These are phyloP conservation scores for Xenopus laevis DNA, from an alignment of 2,113 vertebrate species.

Conservation along the genomic window DNA sequence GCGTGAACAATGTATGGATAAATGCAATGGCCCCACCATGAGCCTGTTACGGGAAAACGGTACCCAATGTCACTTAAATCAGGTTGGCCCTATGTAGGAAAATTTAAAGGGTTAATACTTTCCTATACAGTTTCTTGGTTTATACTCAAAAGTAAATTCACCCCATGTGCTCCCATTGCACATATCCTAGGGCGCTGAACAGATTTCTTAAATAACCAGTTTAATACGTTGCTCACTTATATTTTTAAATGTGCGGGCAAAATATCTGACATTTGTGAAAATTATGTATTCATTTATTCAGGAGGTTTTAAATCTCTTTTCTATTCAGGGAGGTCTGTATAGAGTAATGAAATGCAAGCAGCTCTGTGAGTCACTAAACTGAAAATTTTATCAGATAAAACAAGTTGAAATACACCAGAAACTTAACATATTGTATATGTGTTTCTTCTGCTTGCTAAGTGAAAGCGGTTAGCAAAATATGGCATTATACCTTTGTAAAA, in stretches of 20 bases:
- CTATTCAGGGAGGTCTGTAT: slow-evolving; percentile 32
- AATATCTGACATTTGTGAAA: slow-evolving; percentile 34
- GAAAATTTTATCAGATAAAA: slow-evolving; percentile 37
- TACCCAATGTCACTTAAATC: no score
- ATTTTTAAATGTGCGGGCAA: slow-evolving; percentile 33
- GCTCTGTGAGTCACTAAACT: slow-evolving; percentile 35
- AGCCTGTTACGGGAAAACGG: no score
- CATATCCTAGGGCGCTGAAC: slow-evolving; percentile 27
- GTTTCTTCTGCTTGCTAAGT: not conserved
- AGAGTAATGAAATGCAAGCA: slow-evolving; percentile 36
- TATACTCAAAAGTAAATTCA: slow-evolving; percentile 29
- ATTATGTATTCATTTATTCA: slow-evolving; percentile 42
- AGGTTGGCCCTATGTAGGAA: no score
- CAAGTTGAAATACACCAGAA: slow-evolving; percentile 28
- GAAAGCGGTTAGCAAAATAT: not conserved
- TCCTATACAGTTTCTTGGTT: slow-evolving; percentile 17
- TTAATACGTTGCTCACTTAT: slow-evolving; percentile 25
- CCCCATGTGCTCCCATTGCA: slow-evolving; percentile 32
- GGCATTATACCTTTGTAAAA: not conserved
- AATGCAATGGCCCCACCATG: no score
- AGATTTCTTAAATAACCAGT: slow-evolving; percentile 42
- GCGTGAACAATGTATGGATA: no score
- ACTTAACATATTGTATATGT: not conserved
- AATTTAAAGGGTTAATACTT: slow-evolving; percentile 16
- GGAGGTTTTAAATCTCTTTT: slow-evolving; percentile 13